phyloP scores from a whole-genome alignment of 2,888 invertebrate species.

The Trachelus tabidus region DNA sequence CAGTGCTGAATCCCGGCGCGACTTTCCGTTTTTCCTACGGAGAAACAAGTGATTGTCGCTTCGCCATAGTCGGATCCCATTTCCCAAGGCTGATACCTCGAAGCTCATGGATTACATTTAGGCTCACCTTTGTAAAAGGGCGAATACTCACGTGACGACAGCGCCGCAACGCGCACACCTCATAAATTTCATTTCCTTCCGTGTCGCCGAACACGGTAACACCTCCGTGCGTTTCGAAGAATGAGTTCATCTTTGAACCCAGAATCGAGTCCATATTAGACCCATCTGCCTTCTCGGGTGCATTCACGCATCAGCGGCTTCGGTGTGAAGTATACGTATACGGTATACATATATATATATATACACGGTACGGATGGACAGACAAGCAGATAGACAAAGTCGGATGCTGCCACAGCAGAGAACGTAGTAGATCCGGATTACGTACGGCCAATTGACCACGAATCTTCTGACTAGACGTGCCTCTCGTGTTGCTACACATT shows the following conservation, averaged over 20 bases:
- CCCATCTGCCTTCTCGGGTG: slow-evolving; percentile 59
- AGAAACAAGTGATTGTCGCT: background rate
- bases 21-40: background rate
- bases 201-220: slow-evolving; percentile 38
- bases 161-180: slow-evolving; percentile 28
- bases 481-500: slow-evolving; percentile 50
- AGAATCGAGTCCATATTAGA: slow-evolving; percentile 63
- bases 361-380: background rate
- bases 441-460: slow-evolving; percentile 64
- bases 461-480: slow-evolving; percentile 56
- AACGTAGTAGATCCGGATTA: slow-evolving; percentile 55
- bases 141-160: slow-evolving; percentile 1
- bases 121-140: background rate
- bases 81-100: background rate
- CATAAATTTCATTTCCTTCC: slow-evolving; percentile 58
- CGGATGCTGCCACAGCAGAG: slow-evolving; percentile 3
- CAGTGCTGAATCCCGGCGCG: background rate
- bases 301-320: slow-evolving; percentile 55
- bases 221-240: slow-evolving; percentile 41
- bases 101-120: background rate
- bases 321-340: background rate
- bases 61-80: background rate
- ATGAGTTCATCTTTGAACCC: slow-evolving; percentile 53
- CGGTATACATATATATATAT: background rate
- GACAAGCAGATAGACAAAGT: background rate